Conservation (phyloP, 2,113 vertebrate species). For the Theristicus caerulescens region DNA sequence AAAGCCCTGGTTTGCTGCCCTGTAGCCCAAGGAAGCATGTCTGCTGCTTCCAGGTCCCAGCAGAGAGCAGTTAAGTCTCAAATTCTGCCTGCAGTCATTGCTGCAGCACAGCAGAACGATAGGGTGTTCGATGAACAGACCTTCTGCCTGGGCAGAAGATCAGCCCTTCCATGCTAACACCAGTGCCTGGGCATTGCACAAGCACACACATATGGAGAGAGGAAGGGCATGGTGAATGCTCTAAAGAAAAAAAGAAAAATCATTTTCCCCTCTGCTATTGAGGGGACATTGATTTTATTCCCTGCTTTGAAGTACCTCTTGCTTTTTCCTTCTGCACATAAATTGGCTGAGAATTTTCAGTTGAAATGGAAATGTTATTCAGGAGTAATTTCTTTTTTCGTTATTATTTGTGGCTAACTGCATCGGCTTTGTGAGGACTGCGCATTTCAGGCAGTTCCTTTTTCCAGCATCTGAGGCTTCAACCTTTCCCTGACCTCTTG, state of each 20-base stretch:
- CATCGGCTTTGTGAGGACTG: background rate
- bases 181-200: background rate
- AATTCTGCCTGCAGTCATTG: background rate
- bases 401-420: background rate
- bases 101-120: background rate
- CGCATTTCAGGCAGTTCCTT: background rate
- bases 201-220: background rate
- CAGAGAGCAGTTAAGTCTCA: background rate
- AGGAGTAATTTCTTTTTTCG: background rate
- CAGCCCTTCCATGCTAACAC: background rate
- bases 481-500: conserved; percentile 47
- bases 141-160: background rate
- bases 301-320: background rate
- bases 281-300: background rate
- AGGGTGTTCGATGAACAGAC: background rate
- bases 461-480: background rate
- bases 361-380: background rate
- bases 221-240: background rate
- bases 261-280: background rate
- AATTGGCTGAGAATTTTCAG: background rate
- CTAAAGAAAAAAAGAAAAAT: background rate
- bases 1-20: background rate
- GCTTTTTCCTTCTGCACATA: background rate
- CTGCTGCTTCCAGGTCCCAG: background rate
- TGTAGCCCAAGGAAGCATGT: background rate